Evolutionary conservation across 2,797 vertebrate genomes (phyloP).

Genomic region (Bucorvus abyssinicus): DNA sequence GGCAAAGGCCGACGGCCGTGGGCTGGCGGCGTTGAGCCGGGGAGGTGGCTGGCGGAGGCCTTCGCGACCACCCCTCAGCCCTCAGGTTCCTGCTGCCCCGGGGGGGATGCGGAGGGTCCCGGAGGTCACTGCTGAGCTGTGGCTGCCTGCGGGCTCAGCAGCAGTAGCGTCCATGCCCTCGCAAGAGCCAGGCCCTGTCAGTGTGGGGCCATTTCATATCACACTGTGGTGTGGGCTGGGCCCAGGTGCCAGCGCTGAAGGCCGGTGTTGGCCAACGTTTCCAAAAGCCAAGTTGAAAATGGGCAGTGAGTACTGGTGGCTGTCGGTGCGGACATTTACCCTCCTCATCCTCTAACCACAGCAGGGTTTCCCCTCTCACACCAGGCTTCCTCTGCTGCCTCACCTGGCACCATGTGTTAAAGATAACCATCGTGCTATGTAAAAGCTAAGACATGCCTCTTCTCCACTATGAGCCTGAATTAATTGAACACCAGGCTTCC

Average conservation of each 20-base stretch:
- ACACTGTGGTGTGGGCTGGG: too few relatives aligned
- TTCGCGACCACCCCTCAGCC: fast-evolving
- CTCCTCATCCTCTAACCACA: fast-evolving
- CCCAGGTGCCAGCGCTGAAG: too few relatives aligned
- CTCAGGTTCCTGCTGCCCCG: not conserved
- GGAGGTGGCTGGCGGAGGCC: fast-evolving
- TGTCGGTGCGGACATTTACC: fast-evolving
- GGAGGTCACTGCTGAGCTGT: not conserved
- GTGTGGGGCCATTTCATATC: too few relatives aligned
- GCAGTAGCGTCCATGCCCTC: too few relatives aligned
- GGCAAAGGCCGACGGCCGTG: not conserved
- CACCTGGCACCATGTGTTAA: fast-evolving
- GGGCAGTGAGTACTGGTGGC: fast-evolving
- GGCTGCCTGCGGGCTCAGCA: too few relatives aligned
- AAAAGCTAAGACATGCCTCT: too few relatives aligned
- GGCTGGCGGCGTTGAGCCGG: not conserved
- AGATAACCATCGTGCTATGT: not conserved
- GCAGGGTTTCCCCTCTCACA: fast-evolving
- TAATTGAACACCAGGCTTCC: not conserved
- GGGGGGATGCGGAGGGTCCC: not conserved
- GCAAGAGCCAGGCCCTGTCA: too few relatives aligned
- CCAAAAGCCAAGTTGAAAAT: too few relatives aligned
- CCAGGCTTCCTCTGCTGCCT: not conserved
- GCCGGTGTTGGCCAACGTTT: too few relatives aligned
- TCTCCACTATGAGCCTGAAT: not conserved